These are phyloP conservation scores for Oryctolagus cuniculus DNA, from an alignment of 2,113 vertebrate genomes.

Conservation along the genomic window mOryCun1.1 NC_091442.1:112898501-112899000, in stretches of 20 bases:
- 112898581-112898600: neutral
- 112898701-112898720: neutral
- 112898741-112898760: neutral
- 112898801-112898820: neutral
- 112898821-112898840: neutral
- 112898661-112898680: neutral
- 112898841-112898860: neutral
- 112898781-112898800: neutral
- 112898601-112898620: neutral
- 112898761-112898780: neutral
- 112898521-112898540: neutral
- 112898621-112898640: neutral
- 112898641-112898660: neutral
- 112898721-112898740: neutral
- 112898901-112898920: neutral
- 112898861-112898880: neutral
- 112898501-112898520: neutral
- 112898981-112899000: neutral
- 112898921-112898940: neutral
- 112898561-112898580: neutral
- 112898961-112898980: neutral
- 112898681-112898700: neutral
- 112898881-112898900: neutral
- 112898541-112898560: neutral
- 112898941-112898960: neutral